Percentiles rank a stretch among this genome's conserved stretches.
Evolutionary conservation across 2,888 invertebrate species (phyloP).

Genomic region (Metellina segmentata): DNA sequence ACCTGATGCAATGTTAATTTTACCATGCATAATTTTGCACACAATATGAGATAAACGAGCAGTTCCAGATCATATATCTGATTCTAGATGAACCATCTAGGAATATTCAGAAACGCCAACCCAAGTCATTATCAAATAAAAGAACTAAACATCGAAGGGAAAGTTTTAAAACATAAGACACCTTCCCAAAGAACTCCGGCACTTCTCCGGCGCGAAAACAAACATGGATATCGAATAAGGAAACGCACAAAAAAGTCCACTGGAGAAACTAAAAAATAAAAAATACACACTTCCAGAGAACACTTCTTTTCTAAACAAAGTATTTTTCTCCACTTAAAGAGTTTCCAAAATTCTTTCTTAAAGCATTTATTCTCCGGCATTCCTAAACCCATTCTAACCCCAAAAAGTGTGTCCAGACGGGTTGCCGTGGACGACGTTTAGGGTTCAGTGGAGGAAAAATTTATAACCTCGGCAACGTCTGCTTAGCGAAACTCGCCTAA

Average conservation of each 20-base stretch:
- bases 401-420: slow-evolving; percentile 4
- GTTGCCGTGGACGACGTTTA: slow-evolving; percentile 31
- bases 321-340: slow-evolving; percentile 39
- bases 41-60: too few species aligned
- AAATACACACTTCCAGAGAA: slow-evolving; percentile 17
- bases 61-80: too few species aligned
- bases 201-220: too few species aligned
- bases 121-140: too few species aligned
- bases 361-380: slow-evolving; percentile 38
- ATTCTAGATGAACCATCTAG: too few species aligned
- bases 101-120: too few species aligned
- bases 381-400: slow-evolving; percentile 16
- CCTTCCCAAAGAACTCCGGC: too few species aligned
- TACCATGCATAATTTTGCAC: too few species aligned
- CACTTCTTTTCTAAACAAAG: slow-evolving; percentile 49
- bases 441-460: slow-evolving; percentile 41
- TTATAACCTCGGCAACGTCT: slow-evolving; percentile 55
- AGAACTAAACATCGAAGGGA: too few species aligned
- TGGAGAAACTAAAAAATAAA: slow-evolving; percentile 5
- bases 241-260: background rate
- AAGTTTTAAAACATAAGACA: too few species aligned
- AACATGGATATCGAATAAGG: too few species aligned
- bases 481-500: slow-evolving; percentile 30
- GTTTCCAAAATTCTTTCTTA: slow-evolving; percentile 40
- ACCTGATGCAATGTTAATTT: too few species aligned